Evolutionary conservation across 2,888 invertebrate species (phyloP).

Genomic region (Dromius quadrimaculatus): DNA sequence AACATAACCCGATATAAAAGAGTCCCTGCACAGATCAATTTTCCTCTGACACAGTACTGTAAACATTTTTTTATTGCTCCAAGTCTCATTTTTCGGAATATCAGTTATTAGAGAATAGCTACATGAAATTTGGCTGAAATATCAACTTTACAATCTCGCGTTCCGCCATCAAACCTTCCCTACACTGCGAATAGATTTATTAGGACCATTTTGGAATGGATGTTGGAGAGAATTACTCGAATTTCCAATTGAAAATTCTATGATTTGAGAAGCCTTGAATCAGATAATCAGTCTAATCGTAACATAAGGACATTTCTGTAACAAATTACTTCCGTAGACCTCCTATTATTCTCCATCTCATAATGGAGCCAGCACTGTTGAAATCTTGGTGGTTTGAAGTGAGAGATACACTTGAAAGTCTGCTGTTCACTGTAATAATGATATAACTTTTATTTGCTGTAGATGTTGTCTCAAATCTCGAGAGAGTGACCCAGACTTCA

Average conservation of each 20-base stretch:
- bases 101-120: background rate
- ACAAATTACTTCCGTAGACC: too few relatives aligned
- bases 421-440: conserved; percentile 37
- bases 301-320: too few relatives aligned
- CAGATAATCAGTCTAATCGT: too few relatives aligned
- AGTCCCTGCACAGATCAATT: conserved; percentile 30
- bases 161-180: too few relatives aligned
- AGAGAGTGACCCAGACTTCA: conserved; percentile 23
- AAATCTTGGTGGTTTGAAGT: conserved; percentile 29
- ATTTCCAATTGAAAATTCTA: too few relatives aligned
- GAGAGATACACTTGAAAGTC: conserved; percentile 29
- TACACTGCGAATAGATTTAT: too few relatives aligned
- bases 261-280: too few relatives aligned
- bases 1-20: conserved; percentile 36
- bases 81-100: conserved; percentile 26
- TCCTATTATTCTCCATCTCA: too few relatives aligned
- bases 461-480: conserved; percentile 22
- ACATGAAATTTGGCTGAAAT: conserved; percentile 1
- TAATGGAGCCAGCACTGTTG: too few relatives aligned
- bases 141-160: too few relatives aligned
- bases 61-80: conserved; percentile 14
- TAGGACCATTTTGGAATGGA: too few relatives aligned
- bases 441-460: conserved; percentile 37
- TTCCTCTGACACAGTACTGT: conserved; percentile 12
- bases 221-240: too few relatives aligned